A percentile compares a stretch with the other conserved stretches of the same genome.
phyloP scores from a whole-genome alignment of 1,140 invertebrate genomes.

The Drosophila mauritiana region DNA sequence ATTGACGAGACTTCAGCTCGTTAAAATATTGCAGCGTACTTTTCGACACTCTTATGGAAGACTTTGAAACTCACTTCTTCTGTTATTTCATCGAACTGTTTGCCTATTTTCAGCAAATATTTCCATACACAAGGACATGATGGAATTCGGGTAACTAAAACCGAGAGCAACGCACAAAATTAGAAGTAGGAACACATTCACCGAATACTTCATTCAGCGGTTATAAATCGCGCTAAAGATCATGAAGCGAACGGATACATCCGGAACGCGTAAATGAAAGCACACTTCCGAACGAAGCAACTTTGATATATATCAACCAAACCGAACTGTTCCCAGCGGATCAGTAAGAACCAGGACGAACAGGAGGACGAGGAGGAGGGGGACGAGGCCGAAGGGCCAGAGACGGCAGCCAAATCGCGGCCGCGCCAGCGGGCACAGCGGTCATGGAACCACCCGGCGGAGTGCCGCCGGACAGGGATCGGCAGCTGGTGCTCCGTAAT shows the following conservation, averaged over 20 bases:
- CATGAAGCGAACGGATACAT: constrained; percentile 8
- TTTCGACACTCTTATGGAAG: no score
- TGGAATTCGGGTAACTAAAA: constrained; percentile 74
- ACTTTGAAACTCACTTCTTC: no score
- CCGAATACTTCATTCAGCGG: constrained; percentile 5
- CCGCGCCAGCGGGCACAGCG: constrained; percentile 14
- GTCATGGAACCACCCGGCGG: constrained; percentile 79
- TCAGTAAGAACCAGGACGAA: constrained; percentile 5
- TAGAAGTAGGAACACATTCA: constrained; percentile 1
- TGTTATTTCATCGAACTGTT: no score
- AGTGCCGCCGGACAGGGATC: constrained; percentile 66
- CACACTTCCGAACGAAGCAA: constrained; percentile 1
- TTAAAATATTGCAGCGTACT: no score
- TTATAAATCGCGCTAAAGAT: not conserved
- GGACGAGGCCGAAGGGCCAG: constrained; percentile 5
- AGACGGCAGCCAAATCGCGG: constrained; percentile 17
- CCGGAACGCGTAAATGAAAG: constrained; percentile 20
- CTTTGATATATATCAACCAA: constrained; percentile 9
- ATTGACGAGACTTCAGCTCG: not conserved
- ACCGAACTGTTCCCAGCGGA: not conserved
- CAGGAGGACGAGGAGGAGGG: constrained; percentile 5
- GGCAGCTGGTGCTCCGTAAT: constrained; percentile 56
- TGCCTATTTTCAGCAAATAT: constrained; percentile 61
- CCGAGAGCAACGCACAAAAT: constrained; percentile 4
- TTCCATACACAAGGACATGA: constrained; percentile 79